A percentile compares a stretch with the other conserved stretches of the same genome.
Evolutionary conservation across 2,888 invertebrate genomes (phyloP).

Genomic region (Nomada fabriciana): DNA sequence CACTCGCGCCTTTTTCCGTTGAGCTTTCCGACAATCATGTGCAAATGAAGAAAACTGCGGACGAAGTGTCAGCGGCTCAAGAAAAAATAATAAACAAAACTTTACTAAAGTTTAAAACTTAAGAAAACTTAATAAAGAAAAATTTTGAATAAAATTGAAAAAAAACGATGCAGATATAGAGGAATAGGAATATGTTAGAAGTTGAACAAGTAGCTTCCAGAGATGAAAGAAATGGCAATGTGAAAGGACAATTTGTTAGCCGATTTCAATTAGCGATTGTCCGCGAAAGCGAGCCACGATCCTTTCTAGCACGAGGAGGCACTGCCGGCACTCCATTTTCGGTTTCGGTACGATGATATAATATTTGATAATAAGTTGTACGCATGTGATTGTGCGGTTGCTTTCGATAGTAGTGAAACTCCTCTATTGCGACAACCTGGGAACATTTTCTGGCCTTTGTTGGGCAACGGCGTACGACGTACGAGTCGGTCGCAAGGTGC

Average conservation of each 20-base stretch:
- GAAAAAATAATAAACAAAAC: neutral
- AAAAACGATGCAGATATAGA: neutral
- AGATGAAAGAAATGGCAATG: neutral
- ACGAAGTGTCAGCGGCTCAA: constrained; percentile 65
- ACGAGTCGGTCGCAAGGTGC: constrained; percentile 22
- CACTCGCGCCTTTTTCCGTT: constrained; percentile 62
- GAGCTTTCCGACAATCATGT: constrained; percentile 60
- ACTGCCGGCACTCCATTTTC: constrained; percentile 21
- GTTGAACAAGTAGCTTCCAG: neutral
- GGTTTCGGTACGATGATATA: constrained; percentile 64
- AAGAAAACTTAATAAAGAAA: too few relatives aligned
- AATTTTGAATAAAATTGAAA: neutral
- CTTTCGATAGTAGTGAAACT: constrained; percentile 78
- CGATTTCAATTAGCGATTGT: constrained; percentile 25
- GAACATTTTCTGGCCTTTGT: constrained; percentile 75
- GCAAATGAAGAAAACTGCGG: constrained; percentile 54
- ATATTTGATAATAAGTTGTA: constrained; percentile 65
- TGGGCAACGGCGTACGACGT: constrained; percentile 67
- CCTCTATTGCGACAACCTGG: constrained; percentile 73
- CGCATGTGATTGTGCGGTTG: constrained; percentile 63
- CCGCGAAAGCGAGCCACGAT: constrained; percentile 32
- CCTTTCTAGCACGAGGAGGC: constrained; percentile 34
- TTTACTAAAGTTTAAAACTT: too few relatives aligned
- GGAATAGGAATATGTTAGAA: too few relatives aligned
- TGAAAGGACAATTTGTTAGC: constrained; percentile 4